These are phyloP conservation scores for Drosophila austrosaltans DNA, from an alignment of 2,888 invertebrate species.

Conservation along the genomic window DNA sequence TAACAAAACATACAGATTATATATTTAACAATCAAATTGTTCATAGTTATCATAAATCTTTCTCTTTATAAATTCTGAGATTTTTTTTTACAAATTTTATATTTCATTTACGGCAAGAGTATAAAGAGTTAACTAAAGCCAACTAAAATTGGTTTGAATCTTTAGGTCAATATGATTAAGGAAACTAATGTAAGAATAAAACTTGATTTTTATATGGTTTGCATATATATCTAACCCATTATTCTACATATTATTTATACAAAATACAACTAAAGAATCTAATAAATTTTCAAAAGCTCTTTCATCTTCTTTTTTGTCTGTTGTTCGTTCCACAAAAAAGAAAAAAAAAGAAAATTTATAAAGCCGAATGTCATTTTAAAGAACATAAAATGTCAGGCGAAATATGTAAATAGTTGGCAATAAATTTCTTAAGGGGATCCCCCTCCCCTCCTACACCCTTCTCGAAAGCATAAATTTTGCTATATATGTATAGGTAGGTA, in stretches of 20 bases:
- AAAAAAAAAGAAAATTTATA: slow-evolving; percentile 2
- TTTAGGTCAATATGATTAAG: not conserved
- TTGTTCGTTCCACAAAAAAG: not conserved
- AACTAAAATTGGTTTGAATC: not conserved
- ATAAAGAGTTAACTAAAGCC: not conserved
- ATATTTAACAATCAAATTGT: too few relatives aligned
- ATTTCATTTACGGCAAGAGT: not conserved
- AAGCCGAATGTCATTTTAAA: slow-evolving; percentile 9
- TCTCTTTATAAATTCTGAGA: too few relatives aligned
- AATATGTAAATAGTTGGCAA: slow-evolving; percentile 16
- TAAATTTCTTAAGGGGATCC: not conserved
- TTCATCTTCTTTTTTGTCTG: slow-evolving; percentile 5
- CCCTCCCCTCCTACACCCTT: too few relatives aligned
- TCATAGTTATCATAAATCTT: too few relatives aligned
- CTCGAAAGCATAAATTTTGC: not conserved
- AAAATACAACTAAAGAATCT: slow-evolving; percentile 4
- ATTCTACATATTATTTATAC: slow-evolving; percentile 3
- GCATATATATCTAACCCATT: not conserved
- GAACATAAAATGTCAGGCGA: slow-evolving; percentile 15
- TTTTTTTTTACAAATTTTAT: too few relatives aligned
- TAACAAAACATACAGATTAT: not conserved
- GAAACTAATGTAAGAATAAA: slow-evolving; percentile 4
- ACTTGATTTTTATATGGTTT: not conserved
- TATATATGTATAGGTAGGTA: not conserved
- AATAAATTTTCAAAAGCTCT: slow-evolving; percentile 14